Percentiles rank a stretch among this genome's conserved stretches.
These are phyloP conservation scores for Ptychodera flava DNA, from an alignment of 35 echinoderm and acorn worm genomes.

Conservation along the genomic window DNA sequence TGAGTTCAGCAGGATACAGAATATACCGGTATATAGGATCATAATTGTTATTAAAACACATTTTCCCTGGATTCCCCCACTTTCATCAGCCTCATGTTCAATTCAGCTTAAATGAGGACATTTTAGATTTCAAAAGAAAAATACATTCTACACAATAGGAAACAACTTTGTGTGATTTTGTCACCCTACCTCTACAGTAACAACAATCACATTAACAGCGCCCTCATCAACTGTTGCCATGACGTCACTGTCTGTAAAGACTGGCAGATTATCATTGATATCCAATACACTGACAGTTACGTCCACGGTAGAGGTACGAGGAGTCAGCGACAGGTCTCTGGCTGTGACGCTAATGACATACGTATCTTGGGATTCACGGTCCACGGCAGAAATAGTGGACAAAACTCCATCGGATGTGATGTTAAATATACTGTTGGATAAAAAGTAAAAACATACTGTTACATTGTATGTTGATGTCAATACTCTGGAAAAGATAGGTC, in stretches of 20 bases:
- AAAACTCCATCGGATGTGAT: not conserved
- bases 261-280: not conserved
- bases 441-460: too few relatives aligned
- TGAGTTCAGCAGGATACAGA: too few relatives aligned
- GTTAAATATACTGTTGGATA: not conserved
- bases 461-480: too few relatives aligned
- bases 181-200: not conserved
- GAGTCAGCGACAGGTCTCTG: not conserved
- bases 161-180: too few relatives aligned
- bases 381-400: not conserved
- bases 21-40: too few relatives aligned
- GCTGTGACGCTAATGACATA: not conserved
- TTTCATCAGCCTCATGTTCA: too few relatives aligned
- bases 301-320: not conserved
- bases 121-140: too few relatives aligned
- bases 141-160: too few relatives aligned
- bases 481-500: too few relatives aligned
- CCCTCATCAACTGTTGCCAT: not conserved
- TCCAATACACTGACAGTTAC: not conserved
- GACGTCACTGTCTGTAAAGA: not conserved
- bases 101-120: too few relatives aligned
- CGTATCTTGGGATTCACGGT: not conserved
- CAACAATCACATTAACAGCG: not conserved
- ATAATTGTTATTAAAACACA: too few relatives aligned
- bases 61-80: too few relatives aligned